These are phyloP conservation scores for Phocides pigmalion DNA, from an alignment of 1,140 invertebrate species.

Conservation along the genomic window DNA sequence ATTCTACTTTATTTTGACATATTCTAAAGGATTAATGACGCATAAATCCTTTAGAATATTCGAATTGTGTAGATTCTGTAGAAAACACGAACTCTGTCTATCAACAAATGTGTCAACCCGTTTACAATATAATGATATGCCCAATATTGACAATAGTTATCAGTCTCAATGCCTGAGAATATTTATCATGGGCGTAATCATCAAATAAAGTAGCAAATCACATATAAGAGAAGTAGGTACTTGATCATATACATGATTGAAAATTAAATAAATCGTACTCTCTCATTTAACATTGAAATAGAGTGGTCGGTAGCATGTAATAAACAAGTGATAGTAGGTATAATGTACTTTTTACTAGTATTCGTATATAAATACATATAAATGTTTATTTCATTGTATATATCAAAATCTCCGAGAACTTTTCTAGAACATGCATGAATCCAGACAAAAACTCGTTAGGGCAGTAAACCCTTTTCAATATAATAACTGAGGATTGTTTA, in stretches of 20 bases:
- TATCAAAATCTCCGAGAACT: too few species aligned
- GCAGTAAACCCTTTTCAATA: too few species aligned
- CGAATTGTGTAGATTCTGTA: neutral
- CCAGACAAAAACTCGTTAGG: too few species aligned
- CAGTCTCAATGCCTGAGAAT: conserved; percentile 50
- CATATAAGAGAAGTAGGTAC: conserved; percentile 1
- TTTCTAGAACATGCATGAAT: too few species aligned
- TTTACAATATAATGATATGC: conserved; percentile 28
- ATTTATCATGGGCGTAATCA: conserved; percentile 52
- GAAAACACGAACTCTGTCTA: too few species aligned
- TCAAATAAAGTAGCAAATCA: conserved; percentile 44
- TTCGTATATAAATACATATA: too few species aligned
- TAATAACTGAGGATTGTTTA: too few species aligned
- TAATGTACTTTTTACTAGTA: too few species aligned
- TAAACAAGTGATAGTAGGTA: conserved; percentile 4
- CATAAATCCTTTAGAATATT: neutral
- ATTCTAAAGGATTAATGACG: too few species aligned
- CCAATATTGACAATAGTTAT: conserved; percentile 56
- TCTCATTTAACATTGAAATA: conserved; percentile 3
- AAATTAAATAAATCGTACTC: conserved; percentile 33
- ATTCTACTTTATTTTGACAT: too few species aligned
- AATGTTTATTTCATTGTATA: too few species aligned
- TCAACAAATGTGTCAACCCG: neutral
- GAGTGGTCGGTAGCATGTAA: neutral
- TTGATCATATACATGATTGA: conserved; percentile 26